A percentile compares a stretch with the other conserved stretches of the same genome.
These are phyloP conservation scores for Drosophila kambysellisi DNA, from an alignment of 2,888 invertebrate genomes.

Conservation along the genomic window DNA sequence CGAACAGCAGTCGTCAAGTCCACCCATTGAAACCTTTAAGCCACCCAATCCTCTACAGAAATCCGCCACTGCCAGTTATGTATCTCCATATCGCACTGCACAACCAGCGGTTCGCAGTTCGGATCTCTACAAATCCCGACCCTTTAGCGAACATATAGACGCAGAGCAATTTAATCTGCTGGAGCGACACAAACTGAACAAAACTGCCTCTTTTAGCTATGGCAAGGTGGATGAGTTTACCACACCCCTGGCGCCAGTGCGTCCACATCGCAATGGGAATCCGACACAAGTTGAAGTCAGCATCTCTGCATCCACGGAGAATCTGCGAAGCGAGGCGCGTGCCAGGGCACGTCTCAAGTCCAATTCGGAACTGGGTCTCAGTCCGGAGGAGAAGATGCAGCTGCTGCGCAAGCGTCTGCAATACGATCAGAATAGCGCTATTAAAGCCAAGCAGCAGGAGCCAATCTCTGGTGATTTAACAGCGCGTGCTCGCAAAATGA, in stretches of 20 bases:
- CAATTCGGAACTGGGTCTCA: conserved; percentile 90
- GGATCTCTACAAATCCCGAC: conserved; percentile 80
- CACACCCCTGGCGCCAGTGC: conserved; percentile 53
- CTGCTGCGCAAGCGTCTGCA: conserved; percentile 86
- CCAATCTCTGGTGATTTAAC: conserved; percentile 43
- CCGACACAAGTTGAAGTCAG: conserved; percentile 26
- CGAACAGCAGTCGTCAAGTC: conserved; percentile 23
- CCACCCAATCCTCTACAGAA: conserved; percentile 74
- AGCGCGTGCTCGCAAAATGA: conserved; percentile 83
- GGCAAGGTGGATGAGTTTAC: conserved; percentile 52
- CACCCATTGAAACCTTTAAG: conserved; percentile 48
- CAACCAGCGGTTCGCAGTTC: conserved; percentile 54
- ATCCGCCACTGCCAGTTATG: conserved; percentile 74
- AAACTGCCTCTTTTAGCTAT: conserved; percentile 84
- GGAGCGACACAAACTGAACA: conserved; percentile 81
- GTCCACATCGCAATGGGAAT: conserved; percentile 36
- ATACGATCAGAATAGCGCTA: conserved; percentile 60
- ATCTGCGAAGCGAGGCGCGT: conserved; percentile 88
- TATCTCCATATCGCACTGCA: conserved; percentile 73
- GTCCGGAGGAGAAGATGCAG: conserved; percentile 88
- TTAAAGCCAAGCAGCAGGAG: conserved; percentile 50
- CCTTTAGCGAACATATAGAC: conserved; percentile 83
- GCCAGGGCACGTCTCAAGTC: conserved; percentile 89
- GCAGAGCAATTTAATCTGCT: conserved; percentile 67
- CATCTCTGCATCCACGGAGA: conserved; percentile 85